Conservation (phyloP, 1,140 invertebrate genomes). For the Copidosoma floridanum region DNA sequence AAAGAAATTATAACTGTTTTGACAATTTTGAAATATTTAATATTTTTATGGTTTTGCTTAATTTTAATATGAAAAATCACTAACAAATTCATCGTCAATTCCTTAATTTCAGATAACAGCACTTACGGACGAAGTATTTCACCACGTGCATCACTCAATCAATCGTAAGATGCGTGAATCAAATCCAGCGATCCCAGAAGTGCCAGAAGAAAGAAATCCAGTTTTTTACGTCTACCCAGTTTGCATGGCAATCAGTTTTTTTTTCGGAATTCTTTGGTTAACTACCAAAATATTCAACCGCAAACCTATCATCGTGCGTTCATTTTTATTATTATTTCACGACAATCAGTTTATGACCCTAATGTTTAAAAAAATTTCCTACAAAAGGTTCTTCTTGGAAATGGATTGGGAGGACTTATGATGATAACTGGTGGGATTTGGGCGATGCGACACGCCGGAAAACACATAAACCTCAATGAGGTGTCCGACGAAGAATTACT, state of each 20-base stretch:
- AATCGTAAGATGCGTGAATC: constrained; percentile 27
- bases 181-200: constrained; percentile 30
- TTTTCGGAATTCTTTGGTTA: constrained; percentile 39
- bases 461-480: constrained; percentile 42
- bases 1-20: too few relatives aligned
- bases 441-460: constrained; percentile 47
- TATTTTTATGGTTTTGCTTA: too few relatives aligned
- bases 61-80: too few relatives aligned
- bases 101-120: constrained; percentile 28
- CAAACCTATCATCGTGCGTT: constrained; percentile 34
- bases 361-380: too few relatives aligned
- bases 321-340: too few relatives aligned
- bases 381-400: constrained; percentile 37
- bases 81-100: too few relatives aligned
- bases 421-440: constrained; percentile 42
- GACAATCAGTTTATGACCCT: too few relatives aligned
- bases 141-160: constrained; percentile 40
- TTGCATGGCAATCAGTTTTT: constrained; percentile 41
- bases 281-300: constrained; percentile 22
- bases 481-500: constrained; percentile 45
- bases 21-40: too few relatives aligned
- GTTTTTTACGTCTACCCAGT: constrained; percentile 44
- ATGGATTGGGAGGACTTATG: constrained; percentile 30
- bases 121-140: constrained; percentile 38
- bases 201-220: constrained; percentile 47